Conservation (phyloP, 2,797 vertebrate species). For the Phoxinus dragarum region DNA sequence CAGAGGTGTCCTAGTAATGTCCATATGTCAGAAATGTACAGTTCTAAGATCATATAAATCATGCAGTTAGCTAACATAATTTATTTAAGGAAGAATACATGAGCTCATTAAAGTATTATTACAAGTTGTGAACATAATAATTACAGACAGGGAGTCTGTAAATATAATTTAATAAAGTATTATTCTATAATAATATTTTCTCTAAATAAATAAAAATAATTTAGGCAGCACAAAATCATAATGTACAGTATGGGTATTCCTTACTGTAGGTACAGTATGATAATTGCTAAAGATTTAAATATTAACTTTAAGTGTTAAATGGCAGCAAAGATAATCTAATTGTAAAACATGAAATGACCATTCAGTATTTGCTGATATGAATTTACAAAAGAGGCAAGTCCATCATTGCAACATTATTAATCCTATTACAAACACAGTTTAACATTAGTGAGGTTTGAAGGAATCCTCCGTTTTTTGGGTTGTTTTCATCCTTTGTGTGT, state of each 20-base stretch:
- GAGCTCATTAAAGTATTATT: too few relatives aligned
- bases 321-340: neutral
- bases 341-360: neutral
- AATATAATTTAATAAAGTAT: too few relatives aligned
- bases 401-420: neutral
- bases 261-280: neutral
- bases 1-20: too few relatives aligned
- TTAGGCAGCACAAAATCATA: neutral
- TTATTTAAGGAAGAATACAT: too few relatives aligned
- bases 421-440: neutral
- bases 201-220: neutral
- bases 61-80: too few relatives aligned
- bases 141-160: too few relatives aligned
- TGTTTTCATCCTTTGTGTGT: conserved; percentile 33
- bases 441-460: conserved; percentile 10
- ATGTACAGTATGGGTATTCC: neutral
- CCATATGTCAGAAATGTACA: too few relatives aligned
- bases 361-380: neutral
- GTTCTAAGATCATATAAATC: too few relatives aligned
- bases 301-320: neutral
- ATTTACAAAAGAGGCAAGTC: neutral
- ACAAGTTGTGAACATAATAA: too few relatives aligned
- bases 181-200: neutral
- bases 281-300: neutral
- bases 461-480: neutral